Percentiles rank a stretch among this genome's conserved stretches.
Conservation (phyloP, 2,888 invertebrate genomes). For the Stratiomys singularior region DNA sequence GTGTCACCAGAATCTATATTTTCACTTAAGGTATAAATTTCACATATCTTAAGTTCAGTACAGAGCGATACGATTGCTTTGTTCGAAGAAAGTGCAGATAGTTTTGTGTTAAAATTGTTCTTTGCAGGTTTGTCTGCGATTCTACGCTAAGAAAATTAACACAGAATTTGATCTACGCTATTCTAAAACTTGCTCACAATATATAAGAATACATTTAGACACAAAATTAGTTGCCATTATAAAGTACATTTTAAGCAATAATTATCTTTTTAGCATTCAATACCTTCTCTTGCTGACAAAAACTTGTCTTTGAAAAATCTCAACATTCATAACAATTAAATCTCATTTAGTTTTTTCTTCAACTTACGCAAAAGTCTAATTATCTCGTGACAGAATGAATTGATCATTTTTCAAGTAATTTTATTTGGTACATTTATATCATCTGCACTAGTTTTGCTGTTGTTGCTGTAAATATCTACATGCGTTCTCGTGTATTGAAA, state of each 20-base stretch:
- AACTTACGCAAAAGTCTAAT: conserved; percentile 27
- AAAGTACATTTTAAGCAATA: no score
- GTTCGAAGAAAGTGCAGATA: neutral
- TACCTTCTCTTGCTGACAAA: neutral
- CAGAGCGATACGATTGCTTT: neutral
- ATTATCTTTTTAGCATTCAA: neutral
- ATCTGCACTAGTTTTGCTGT: neutral
- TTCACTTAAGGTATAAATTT: conserved; percentile 24
- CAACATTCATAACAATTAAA: neutral
- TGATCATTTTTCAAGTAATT: conserved; percentile 28
- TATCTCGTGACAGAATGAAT: conserved; percentile 34
- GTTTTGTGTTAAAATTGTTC: no score
- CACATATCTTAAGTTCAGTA: conserved; percentile 8
- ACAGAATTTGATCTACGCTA: no score
- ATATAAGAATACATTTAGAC: no score
- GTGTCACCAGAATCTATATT: conserved; percentile 33
- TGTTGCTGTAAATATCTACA: no score
- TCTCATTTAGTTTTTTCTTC: neutral
- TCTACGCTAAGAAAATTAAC: no score
- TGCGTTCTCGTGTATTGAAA: no score
- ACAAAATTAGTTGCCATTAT: no score
- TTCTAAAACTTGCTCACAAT: no score
- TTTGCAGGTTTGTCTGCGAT: no score
- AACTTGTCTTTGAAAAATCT: no score
- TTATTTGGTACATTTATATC: conserved; percentile 10